Percentiles rank a stretch among this genome's conserved stretches.
Conservation (phyloP, 2,797 vertebrate species). For the Lepus oiostolus region DNA sequence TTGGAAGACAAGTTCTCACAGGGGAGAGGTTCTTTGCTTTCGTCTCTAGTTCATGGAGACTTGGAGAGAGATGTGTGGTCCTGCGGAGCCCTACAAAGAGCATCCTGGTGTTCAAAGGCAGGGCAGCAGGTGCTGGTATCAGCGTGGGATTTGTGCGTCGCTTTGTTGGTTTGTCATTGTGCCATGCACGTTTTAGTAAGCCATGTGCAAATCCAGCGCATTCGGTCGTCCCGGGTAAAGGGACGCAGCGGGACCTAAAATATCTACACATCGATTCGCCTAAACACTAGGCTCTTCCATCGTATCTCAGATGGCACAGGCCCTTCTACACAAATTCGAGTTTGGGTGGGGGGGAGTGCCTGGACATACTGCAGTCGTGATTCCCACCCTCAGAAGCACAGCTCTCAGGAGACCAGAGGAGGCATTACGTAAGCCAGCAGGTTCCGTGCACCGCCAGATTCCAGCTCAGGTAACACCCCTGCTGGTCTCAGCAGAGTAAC, state of each 20-base stretch:
- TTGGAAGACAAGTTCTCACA: not conserved
- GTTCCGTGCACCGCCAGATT: fast-evolving
- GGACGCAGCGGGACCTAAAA: not conserved
- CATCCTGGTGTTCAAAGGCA: not conserved
- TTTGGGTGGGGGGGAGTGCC: no score
- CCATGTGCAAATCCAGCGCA: not conserved
- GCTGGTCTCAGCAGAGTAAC: not conserved
- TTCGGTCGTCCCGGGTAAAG: not conserved
- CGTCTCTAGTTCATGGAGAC: not conserved
- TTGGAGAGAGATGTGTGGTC: no score
- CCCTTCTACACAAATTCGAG: no score
- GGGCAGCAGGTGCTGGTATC: not conserved
- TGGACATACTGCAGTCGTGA: not conserved
- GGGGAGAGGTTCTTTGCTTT: not conserved
- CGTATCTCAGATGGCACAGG: no score
- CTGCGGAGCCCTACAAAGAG: not conserved
- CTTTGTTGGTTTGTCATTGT: not conserved
- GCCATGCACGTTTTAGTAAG: not conserved
- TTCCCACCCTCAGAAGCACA: not conserved
- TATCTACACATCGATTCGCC: not conserved
- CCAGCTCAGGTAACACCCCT: not conserved
- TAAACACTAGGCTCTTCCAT: not conserved
- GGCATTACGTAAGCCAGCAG: not conserved
- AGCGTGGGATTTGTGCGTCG: fast-evolving
- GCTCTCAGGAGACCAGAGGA: not conserved